Evolutionary conservation across 2,113 vertebrate genomes (phyloP).

Genomic region (Tetraodon nigroviridis): DNA sequence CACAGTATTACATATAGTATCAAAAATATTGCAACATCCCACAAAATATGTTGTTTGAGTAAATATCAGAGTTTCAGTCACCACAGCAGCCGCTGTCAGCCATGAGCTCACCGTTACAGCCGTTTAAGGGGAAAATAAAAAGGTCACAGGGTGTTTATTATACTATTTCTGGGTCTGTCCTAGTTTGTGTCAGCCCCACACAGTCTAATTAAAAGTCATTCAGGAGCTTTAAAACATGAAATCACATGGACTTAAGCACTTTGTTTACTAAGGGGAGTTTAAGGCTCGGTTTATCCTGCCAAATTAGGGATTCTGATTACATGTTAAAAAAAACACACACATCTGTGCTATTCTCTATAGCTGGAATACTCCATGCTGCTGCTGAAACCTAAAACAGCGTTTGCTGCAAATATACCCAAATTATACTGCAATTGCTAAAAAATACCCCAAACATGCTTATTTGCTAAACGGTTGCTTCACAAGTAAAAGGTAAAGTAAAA

Average conservation of each 20-base stretch:
- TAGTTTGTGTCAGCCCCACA: background rate
- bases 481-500: too few relatives aligned
- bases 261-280: constrained; percentile 40
- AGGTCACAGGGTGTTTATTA: background rate
- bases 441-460: too few relatives aligned
- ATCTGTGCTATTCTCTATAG: background rate
- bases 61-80: background rate
- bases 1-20: constrained; percentile 2
- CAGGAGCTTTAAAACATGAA: constrained; percentile 1
- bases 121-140: background rate
- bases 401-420: too few relatives aligned
- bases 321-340: background rate
- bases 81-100: too few relatives aligned
- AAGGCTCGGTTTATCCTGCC: constrained; percentile 8
- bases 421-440: too few relatives aligned
- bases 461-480: too few relatives aligned
- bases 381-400: background rate
- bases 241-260: constrained; percentile 45
- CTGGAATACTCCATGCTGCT: background rate
- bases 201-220: constrained; percentile 16
- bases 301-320: constrained; percentile 39
- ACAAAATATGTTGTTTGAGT: background rate
- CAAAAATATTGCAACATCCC: background rate
- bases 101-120: background rate
- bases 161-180: background rate